phyloP scores from a whole-genome alignment of 64 coral and sea anemone genomes.

The Montipora foliosa region DNA sequence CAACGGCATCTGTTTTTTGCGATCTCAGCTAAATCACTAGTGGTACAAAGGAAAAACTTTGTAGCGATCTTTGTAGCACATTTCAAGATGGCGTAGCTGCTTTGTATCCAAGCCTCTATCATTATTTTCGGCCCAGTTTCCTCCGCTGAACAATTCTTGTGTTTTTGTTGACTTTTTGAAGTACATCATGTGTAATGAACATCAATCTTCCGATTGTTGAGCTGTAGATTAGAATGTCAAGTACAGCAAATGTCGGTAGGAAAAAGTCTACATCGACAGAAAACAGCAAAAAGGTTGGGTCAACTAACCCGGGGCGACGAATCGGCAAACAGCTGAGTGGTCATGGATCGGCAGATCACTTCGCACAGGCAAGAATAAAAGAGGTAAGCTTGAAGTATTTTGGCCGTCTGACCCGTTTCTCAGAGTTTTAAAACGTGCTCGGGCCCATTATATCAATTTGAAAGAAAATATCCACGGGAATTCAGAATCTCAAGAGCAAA shows the following conservation, averaged over 20 bases:
- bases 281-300: not conserved
- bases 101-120: conserved; percentile 22
- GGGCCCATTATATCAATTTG: too few species aligned
- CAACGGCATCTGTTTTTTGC: conserved; percentile 69
- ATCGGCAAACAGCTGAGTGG: not conserved
- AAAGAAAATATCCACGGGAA: too few species aligned
- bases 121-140: not conserved
- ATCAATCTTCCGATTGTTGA: not conserved
- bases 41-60: not conserved
- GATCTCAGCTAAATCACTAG: not conserved
- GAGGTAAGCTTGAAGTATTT: not conserved
- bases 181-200: not conserved
- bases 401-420: not conserved
- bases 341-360: not conserved
- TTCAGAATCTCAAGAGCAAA: too few species aligned
- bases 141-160: not conserved
- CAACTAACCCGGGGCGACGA: not conserved
- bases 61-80: not conserved
- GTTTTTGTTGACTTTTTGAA: not conserved
- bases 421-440: too few species aligned
- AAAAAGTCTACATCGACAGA: conserved; percentile 13
- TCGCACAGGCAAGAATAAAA: conserved; percentile 28
- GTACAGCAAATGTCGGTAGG: not conserved
- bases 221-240: not conserved
- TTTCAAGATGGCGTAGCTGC: conserved; percentile 13